phyloP scores from a whole-genome alignment of 2,888 invertebrate species.

The Ariolimax columbianus region DNA sequence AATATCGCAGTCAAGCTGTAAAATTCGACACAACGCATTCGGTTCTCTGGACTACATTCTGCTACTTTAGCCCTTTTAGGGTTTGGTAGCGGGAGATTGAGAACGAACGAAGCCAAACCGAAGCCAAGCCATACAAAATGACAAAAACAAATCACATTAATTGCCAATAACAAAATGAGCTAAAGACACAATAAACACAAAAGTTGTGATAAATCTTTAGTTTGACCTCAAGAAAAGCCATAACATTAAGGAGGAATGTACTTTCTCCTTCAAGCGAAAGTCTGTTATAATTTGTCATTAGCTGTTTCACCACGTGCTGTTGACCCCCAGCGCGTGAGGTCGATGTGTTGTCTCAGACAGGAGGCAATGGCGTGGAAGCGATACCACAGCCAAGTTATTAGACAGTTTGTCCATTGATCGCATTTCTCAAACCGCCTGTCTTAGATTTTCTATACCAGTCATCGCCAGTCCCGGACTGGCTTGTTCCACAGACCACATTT shows the following conservation, averaged over 20 bases:
- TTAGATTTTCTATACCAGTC: constrained; percentile 27
- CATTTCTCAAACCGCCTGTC: constrained; percentile 1
- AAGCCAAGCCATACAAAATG: not conserved
- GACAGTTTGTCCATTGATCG: constrained; percentile 37
- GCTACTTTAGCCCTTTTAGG: too few species aligned
- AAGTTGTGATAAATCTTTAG: not conserved
- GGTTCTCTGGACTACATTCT: too few species aligned
- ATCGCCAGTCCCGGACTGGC: not conserved
- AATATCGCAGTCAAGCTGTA: too few species aligned
- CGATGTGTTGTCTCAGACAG: constrained; percentile 21
- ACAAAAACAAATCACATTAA: not conserved
- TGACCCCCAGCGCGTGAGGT: constrained; percentile 22
- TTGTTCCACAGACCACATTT: not conserved
- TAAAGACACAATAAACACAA: not conserved
- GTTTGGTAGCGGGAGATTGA: too few species aligned
- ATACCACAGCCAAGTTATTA: constrained; percentile 33
- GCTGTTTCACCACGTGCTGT: constrained; percentile 1
- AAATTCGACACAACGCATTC: too few species aligned
- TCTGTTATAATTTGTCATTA: constrained; percentile 43
- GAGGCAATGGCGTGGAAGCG: constrained; percentile 38
- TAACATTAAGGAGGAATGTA: not conserved
- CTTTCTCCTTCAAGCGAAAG: constrained; percentile 11
- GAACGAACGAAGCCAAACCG: too few species aligned
- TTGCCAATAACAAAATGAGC: not conserved
- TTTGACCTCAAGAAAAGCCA: not conserved